Percentiles rank a stretch among this genome's conserved stretches.
These are phyloP conservation scores for Neogale vison DNA, from an alignment of 2,113 vertebrate genomes.

Conservation along the genomic window DNA sequence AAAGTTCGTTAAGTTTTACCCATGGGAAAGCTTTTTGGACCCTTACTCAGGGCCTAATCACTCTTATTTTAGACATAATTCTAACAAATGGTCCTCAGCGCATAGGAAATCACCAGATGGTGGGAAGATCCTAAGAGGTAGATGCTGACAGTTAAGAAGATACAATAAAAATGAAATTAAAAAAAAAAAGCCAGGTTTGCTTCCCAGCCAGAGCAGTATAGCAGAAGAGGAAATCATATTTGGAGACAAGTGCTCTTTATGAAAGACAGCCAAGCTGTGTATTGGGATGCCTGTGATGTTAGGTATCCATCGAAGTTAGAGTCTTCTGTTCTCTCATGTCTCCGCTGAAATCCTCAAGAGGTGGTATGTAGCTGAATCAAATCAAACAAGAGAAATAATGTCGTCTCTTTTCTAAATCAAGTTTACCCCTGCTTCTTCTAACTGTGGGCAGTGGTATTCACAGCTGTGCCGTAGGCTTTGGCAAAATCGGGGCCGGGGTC, in stretches of 20 bases:
- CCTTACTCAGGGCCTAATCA: neutral
- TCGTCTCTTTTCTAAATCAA: neutral
- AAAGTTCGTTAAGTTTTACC: neutral
- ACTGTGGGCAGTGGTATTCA: conserved; percentile 31
- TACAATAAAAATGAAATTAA: neutral
- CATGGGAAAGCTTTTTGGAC: neutral
- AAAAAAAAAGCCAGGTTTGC: neutral
- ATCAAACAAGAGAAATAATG: conserved; percentile 30
- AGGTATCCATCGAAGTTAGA: neutral
- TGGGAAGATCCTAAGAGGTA: neutral
- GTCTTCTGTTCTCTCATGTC: neutral
- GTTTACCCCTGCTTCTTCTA: neutral
- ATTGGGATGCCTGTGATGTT: neutral
- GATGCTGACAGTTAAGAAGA: neutral
- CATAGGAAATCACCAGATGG: neutral
- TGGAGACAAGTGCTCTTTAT: conserved; percentile 25
- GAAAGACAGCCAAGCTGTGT: neutral
- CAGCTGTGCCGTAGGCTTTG: conserved; percentile 27
- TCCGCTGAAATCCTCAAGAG: neutral
- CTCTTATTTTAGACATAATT: neutral
- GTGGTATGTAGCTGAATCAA: neutral
- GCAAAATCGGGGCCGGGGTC: neutral
- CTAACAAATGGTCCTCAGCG: neutral
- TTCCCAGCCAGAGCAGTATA: neutral
- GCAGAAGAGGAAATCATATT: neutral